phyloP scores from a whole-genome alignment of 2,113 vertebrate species.

The Daubentonia madagascariensis region DNA sequence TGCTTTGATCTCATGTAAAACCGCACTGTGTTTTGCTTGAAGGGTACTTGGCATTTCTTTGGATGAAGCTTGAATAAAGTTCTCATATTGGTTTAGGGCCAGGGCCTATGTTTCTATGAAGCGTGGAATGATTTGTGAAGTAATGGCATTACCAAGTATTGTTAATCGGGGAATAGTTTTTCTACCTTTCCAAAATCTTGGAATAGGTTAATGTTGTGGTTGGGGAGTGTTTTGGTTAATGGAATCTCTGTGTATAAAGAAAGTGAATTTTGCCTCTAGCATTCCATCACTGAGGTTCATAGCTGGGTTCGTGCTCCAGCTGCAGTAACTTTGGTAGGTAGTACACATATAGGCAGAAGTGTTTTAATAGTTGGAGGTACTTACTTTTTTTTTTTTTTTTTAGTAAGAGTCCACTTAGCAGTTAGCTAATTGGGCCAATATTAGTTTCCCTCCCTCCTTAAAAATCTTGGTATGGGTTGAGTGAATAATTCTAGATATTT shows the following conservation, averaged over 20 bases:
- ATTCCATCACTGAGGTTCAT: neutral
- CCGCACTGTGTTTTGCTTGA: constrained; percentile 17
- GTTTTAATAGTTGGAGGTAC: neutral
- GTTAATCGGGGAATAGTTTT: neutral
- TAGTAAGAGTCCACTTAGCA: constrained; percentile 3
- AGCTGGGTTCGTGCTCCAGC: neutral
- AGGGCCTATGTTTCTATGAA: neutral
- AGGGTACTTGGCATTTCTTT: constrained; percentile 14
- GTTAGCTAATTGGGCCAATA: neutral
- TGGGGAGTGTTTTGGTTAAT: constrained; percentile 12
- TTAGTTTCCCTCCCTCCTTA: neutral
- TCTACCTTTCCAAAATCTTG: constrained; percentile 42
- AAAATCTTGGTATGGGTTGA: constrained; percentile 51
- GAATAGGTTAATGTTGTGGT: constrained; percentile 35
- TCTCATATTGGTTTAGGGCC: neutral
- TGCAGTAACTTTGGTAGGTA: neutral
- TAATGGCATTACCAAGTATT: constrained; percentile 9
- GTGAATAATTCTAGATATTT: constrained; percentile 46
- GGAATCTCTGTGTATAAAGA: constrained; percentile 26
- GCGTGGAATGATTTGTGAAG: constrained; percentile 11
- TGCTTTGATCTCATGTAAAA: constrained; percentile 42
- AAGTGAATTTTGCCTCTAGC: neutral
- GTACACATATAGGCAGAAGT: neutral
- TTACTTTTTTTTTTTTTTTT: too few relatives aligned
- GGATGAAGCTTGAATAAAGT: constrained; percentile 10